These are phyloP conservation scores for Morinoia aosen DNA, from an alignment of 2,888 invertebrate species.

Conservation along the genomic window DNA sequence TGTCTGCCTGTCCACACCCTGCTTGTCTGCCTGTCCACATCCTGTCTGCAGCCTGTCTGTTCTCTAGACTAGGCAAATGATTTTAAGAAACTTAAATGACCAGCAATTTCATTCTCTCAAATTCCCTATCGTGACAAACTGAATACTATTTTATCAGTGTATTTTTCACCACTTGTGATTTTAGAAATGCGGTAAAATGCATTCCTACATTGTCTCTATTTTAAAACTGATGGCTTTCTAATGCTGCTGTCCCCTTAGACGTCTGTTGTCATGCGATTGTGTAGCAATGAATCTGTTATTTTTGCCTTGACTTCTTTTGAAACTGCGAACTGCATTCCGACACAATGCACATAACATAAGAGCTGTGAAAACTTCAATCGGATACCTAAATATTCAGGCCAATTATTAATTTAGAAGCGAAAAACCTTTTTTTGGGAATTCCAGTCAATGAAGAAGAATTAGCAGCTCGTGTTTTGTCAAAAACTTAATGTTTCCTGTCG, in stretches of 20 bases:
- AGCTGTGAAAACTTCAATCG: neutral
- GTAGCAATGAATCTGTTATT: neutral
- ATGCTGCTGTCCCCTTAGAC: neutral
- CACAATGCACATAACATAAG: neutral
- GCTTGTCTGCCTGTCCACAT: no score
- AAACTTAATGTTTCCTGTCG: no score
- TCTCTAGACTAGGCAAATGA: neutral
- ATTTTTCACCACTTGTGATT: neutral
- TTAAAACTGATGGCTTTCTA: neutral
- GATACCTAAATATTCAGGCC: neutral
- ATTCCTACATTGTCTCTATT: neutral
- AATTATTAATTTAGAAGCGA: neutral
- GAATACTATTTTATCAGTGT: neutral
- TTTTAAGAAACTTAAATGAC: neutral
- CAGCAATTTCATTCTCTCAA: neutral
- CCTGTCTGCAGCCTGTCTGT: no score
- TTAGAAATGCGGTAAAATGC: neutral
- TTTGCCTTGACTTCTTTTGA: neutral
- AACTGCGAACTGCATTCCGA: neutral
- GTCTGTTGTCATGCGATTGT: neutral
- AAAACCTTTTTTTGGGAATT: neutral
- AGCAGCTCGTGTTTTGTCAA: neutral
- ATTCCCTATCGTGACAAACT: neutral
- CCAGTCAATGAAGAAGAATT: neutral
- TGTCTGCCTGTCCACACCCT: no score